Evolutionary conservation across 2,113 vertebrate species (phyloP), one percentile per base, ranked within the genome.

Genomic region (Misgurnus anguillicaudatus): DNA sequence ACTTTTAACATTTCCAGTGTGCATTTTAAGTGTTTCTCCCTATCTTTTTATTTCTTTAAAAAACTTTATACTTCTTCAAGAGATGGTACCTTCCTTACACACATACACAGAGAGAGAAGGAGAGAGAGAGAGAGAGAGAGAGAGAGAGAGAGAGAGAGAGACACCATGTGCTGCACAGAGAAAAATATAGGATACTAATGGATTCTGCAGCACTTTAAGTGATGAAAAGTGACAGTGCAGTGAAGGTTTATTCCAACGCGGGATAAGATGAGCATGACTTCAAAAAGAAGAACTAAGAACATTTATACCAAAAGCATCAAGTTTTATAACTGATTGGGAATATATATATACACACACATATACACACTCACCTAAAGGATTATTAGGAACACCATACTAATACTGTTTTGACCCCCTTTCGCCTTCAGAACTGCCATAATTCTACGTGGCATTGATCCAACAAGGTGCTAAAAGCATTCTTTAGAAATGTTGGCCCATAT

Each of bases 191-290:
- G 39, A 74, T 42, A 47, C 55, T 74, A 74, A 74, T 74, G 57
- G 71, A 74, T 61, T 74, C 42, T 31, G 57, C 71, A 47, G 71
- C 71, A 74, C 71, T 61, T 74, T 74, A 74, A 74, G 41, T 61
- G 41, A 74, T 62, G 71, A 74, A 74, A 74, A 47, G 71, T 62
- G 71, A 36, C 57, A 31, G 19, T 61, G 57, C 39, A 47, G 5
- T 45, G 41, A 74, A 74, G n/a, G 57, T 36, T 60, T 21, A 61
- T 47, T 74, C 38, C 71, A 74, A 41, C 55, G 31, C 5, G 41
- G 41, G 19, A 61, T 57, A 74, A 61, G 71, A 74, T 61, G 57
- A 74, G 55, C 71, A 61, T 17, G 41, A 61, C 55, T 61, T 74
- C 71, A 60, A 61, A 61, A 72, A 51, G 57, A 41, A 72, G 53